These are phyloP conservation scores for Recurvirostra avosetta DNA, from an alignment of 2,113 vertebrate genomes.

Conservation along the genomic window DNA sequence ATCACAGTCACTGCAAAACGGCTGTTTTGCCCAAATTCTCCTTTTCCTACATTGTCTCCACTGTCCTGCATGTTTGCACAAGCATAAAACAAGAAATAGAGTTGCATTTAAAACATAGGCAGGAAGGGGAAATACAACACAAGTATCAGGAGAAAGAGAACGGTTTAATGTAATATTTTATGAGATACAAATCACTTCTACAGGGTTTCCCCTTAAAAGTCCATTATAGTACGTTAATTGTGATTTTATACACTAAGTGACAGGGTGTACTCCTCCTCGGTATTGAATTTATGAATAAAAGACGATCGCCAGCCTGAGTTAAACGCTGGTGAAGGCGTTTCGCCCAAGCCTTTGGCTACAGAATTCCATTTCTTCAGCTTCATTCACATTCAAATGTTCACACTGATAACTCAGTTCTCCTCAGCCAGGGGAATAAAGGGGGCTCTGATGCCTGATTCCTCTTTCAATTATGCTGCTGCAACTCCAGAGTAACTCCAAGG, in stretches of 20 bases:
- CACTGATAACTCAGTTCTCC: constrained; percentile 38
- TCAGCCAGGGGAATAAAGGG: constrained; percentile 16
- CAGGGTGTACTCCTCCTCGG: background rate
- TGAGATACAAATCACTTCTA: constrained; percentile 48
- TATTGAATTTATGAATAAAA: constrained; percentile 44
- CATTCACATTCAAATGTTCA: constrained; percentile 57
- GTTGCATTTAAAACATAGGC: background rate
- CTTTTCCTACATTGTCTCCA: background rate
- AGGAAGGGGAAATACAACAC: background rate
- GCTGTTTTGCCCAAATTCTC: background rate
- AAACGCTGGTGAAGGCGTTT: background rate
- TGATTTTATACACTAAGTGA: constrained; percentile 53
- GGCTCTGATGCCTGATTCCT: constrained; percentile 13
- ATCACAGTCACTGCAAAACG: background rate
- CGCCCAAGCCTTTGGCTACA: constrained; percentile 24
- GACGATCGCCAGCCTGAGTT: background rate
- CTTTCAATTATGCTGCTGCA: background rate
- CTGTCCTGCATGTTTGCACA: background rate
- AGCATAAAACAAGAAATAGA: background rate
- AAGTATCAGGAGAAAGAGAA: background rate
- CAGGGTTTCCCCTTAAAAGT: constrained; percentile 33
- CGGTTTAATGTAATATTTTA: constrained; percentile 12
- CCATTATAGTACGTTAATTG: constrained; percentile 32
- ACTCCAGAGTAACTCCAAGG: background rate
- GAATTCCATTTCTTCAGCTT: constrained; percentile 49